Base-by-base conservation (phyloP, 2,888 invertebrate species). In the Pterobdella sp. region DNA sequence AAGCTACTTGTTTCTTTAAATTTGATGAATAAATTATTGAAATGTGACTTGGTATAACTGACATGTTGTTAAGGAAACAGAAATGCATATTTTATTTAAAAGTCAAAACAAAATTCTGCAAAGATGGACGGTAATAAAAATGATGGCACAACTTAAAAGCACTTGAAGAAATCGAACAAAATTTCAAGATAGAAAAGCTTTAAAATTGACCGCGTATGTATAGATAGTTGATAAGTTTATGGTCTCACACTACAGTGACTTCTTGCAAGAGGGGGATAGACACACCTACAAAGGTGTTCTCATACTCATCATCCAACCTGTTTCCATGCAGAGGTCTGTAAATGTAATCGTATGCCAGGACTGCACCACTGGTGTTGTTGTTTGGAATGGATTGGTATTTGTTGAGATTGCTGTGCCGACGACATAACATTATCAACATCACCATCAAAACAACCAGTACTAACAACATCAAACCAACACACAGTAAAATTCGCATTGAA, bases 211-310 rank as follows among this genome's bases (percentile, higher is more conserved):
- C 42, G 7, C 7, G 42, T 42, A 42, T 42, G 7, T 42, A 14
- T 42, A 42, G 42, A 42, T 42, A 42, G 18, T 42, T 42, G 18
- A 42, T 7, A 42, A 18, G 7, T 42, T 18, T 42, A 7, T 14
- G 42, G 18, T 56, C 60, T 56, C 37, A 74, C 22, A 74, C 63
- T 42, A 74, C 72, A 29, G 77, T 75, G 29, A 74, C 74, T 22
- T 77, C 77, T 36, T 77, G 77, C 31, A 77, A 49, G 7, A 76
- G 67, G 7, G 76, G 77, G 37, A 77, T 74, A n/a, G 75, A 76
- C 1, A 77, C 75, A 18, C 77, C 77, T 0, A 77, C 77, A 49
- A 75, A 76, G 0, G 76, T 76, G 60, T 77, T 75, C 35, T 76
- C 76, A 49, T 75, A 77, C 36, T 77, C 77, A 26, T 77, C 77